Base-by-base conservation (phyloP, 1,140 invertebrate species). In the Leptopilina boulardi region DNA sequence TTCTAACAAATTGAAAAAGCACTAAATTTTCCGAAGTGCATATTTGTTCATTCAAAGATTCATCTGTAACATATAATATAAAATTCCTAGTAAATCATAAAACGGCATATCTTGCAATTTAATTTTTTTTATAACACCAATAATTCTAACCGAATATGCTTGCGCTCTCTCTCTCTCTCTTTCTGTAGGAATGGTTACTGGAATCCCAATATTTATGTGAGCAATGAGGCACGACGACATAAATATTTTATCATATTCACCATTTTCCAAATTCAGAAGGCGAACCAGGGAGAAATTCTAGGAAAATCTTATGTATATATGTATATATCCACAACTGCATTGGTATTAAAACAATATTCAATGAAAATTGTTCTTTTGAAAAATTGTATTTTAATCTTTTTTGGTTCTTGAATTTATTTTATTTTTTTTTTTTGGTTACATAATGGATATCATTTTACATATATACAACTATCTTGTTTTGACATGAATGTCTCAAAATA, bases 221-320 rank as follows among this genome's bases (percentile, higher is more conserved):
- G 47, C 75, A 72, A 81, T 74, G 71, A 81, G 70, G 38, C 82
- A 73, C 75, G 71, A 77, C 71, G 75, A 75, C 73, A 85, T 85
- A 83, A 85, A 85, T 85, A 85, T 84, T 85, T 82, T 83, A 85
- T 84, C 75, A 73, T 38, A 38, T 41, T 71, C 59, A 73, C 59
- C 73, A 77, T 81, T 84, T 84, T 81, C 76, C 73, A 79, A 82
- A 83, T 80, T 82, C 82, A 80, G 72, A 70, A 70, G 77, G 80
- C 75, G 75, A 76, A 71, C 47, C 41, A 66, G 38, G 38, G 34
- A 70, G 54, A 70, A 70, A 76, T 76, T 76, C 70, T 41, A 56
- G 66, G 51, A 54, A 66, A 66, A 66, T 66, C 26, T 23, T 66
- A 0, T 2, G 11, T 34, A 34, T 66, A 66, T 34, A 66, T 66